Evolutionary conservation across 2,888 invertebrate genomes (phyloP).

Genomic region (Caenorhabditis macrosperma): DNA sequence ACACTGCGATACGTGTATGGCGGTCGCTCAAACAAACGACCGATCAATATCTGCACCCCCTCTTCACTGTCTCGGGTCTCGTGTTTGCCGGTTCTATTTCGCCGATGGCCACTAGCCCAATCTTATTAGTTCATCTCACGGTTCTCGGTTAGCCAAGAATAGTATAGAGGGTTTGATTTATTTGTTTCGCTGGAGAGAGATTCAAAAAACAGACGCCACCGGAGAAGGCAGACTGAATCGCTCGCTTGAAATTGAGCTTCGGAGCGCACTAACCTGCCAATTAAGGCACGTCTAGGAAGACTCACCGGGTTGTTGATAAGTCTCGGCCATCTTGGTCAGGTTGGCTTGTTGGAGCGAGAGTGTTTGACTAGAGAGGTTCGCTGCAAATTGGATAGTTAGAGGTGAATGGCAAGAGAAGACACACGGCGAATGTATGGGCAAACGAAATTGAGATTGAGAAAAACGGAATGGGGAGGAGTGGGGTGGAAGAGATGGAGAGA

Average conservation of each 20-base stretch:
- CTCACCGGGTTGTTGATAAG: conserved; percentile 46
- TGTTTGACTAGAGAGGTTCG: conserved; percentile 12
- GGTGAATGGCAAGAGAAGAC: not conserved
- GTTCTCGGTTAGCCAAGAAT: conserved; percentile 15
- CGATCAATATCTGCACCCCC: conserved; percentile 55
- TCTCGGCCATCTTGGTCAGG: conserved; percentile 32
- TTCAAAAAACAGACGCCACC: no score
- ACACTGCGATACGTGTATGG: conserved; percentile 52
- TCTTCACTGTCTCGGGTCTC: conserved; percentile 19
- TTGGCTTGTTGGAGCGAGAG: conserved; percentile 10
- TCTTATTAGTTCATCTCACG: conserved; percentile 55
- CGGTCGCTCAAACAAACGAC: conserved; percentile 55
- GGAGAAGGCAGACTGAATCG: no score
- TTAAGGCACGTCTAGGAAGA: no score
- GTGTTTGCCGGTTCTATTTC: conserved; percentile 7
- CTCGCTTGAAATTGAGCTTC: no score
- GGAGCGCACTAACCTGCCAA: no score
- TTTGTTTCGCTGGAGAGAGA: no score
- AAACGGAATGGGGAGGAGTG: conserved; percentile 5
- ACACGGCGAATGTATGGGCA: not conserved
- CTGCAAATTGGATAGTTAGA: conserved; percentile 26
- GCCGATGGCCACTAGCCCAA: conserved; percentile 36
- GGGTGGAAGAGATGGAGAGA: not conserved
- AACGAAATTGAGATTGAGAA: conserved; percentile 11
- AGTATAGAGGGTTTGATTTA: not conserved